These are phyloP conservation scores for Pachydiplax longipennis DNA, from an alignment of 2,888 invertebrate species.

Conservation along the genomic window DNA sequence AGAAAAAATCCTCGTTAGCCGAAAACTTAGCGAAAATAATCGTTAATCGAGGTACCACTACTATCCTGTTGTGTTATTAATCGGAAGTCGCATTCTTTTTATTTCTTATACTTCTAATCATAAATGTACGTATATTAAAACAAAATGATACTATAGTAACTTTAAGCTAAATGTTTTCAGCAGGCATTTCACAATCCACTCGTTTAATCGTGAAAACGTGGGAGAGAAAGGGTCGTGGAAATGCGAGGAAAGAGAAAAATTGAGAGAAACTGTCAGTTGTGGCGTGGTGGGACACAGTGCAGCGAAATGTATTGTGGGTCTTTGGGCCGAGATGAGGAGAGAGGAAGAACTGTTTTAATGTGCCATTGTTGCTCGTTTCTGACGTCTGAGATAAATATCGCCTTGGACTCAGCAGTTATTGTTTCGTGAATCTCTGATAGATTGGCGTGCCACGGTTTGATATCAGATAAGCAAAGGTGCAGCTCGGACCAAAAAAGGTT, in stretches of 20 bases:
- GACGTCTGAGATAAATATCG: background rate
- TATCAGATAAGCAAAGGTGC: slow-evolving; percentile 11
- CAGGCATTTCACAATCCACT: no score
- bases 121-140: no score
- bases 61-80: no score
- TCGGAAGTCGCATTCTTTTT: no score
- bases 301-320: background rate
- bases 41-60: no score
- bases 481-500: background rate
- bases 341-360: background rate
- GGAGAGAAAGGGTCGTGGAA: background rate
- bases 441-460: slow-evolving; percentile 28
- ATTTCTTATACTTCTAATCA: no score
- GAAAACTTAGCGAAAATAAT: no score
- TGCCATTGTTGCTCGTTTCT: slow-evolving; percentile 5
- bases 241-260: background rate
- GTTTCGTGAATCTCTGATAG: slow-evolving; percentile 4
- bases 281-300: background rate
- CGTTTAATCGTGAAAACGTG: background rate
- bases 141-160: no score
- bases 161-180: no score
- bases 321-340: background rate
- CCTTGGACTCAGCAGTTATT: background rate
- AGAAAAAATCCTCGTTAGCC: no score
- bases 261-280: background rate